These are phyloP conservation scores for Exephanes ischioxanthus DNA, from an alignment of 2,888 invertebrate genomes.

Conservation along the genomic window DNA sequence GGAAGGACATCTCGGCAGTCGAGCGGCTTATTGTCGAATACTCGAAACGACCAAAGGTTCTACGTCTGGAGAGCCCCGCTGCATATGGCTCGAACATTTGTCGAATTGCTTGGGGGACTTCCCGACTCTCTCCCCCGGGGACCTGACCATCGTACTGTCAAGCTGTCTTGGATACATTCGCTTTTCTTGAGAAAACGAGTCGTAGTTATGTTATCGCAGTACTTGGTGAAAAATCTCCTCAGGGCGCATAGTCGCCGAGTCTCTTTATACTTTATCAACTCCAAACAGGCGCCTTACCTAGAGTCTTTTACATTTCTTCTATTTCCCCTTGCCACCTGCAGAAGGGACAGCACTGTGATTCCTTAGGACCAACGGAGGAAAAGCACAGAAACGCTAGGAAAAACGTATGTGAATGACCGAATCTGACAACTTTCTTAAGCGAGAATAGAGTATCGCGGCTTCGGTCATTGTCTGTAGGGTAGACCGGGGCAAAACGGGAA, in stretches of 20 bases:
- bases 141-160: neutral
- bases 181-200: neutral
- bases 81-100: constrained; percentile 42
- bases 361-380: neutral
- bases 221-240: constrained; percentile 20
- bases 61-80: neutral
- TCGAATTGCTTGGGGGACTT: constrained; percentile 43
- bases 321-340: constrained; percentile 15
- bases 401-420: constrained; percentile 22
- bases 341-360: neutral
- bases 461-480: too few relatives aligned
- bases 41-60: constrained; percentile 9
- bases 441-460: neutral
- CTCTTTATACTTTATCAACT: constrained; percentile 11
- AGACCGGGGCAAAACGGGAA: too few relatives aligned
- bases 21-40: constrained; percentile 1
- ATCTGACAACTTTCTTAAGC: constrained; percentile 29
- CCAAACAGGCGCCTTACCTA: neutral
- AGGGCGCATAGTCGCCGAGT: constrained; percentile 20
- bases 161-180: neutral
- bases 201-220: constrained; percentile 9
- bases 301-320: neutral
- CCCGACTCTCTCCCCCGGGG: constrained; percentile 21
- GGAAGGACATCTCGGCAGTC: neutral
- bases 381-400: neutral